Conservation (phyloP, 2,888 invertebrate species). For the Margaritifera margaritifera region DNA sequence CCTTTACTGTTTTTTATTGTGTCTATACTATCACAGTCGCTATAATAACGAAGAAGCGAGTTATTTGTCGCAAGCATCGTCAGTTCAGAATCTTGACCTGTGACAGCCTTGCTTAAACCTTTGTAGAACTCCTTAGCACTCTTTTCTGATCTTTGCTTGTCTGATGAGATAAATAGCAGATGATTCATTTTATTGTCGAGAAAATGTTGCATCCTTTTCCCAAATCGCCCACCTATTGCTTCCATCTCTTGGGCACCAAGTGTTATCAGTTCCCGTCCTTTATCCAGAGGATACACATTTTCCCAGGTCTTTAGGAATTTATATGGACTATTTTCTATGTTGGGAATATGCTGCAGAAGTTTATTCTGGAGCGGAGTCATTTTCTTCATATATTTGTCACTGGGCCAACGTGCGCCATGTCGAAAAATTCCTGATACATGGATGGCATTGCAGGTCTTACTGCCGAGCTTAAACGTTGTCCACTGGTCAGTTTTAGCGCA, state of each 20-base stretch:
- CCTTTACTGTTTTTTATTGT: not conserved
- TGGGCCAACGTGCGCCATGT: no score
- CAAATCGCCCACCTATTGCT: conserved; percentile 16
- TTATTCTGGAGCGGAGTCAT: no score
- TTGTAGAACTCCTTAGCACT: conserved; percentile 26
- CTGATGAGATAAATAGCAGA: conserved; percentile 15
- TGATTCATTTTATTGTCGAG: conserved; percentile 8
- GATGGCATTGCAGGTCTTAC: no score
- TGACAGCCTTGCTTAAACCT: conserved; percentile 10
- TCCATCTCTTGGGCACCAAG: conserved; percentile 19
- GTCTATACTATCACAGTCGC: not conserved
- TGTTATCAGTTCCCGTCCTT: conserved; percentile 14
- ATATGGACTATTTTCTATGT: no score
- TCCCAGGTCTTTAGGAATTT: conserved; percentile 8
- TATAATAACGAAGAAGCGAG: not conserved
- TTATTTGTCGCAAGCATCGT: not conserved
- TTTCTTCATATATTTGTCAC: no score
- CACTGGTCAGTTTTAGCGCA: no score
- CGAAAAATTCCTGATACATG: no score
- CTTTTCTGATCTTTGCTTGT: conserved; percentile 16
- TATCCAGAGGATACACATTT: conserved; percentile 8
- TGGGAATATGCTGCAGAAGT: no score
- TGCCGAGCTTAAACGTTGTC: no score
- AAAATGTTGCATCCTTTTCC: conserved; percentile 12
- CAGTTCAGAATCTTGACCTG: not conserved